These are phyloP conservation scores for Andrena bucephala DNA, from an alignment of 2,888 invertebrate genomes.

Conservation along the genomic window DNA sequence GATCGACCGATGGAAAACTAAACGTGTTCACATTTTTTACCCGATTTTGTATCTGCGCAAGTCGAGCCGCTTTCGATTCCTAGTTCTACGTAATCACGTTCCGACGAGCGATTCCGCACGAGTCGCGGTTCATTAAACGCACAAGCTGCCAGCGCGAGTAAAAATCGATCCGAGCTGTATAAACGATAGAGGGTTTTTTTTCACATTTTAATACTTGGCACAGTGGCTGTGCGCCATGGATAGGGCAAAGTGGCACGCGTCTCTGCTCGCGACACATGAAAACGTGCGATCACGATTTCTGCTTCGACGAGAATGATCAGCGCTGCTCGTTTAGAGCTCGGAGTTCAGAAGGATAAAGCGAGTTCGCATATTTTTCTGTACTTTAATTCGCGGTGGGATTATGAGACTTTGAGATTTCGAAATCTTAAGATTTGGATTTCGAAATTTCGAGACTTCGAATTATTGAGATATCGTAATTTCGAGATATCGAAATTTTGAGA, in stretches of 20 bases:
- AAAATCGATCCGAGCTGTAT: constrained; percentile 6
- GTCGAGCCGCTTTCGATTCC: background rate
- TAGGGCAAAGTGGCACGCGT: background rate
- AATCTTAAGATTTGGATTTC: too few relatives aligned
- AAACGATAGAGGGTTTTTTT: constrained; percentile 31
- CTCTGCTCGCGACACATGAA: constrained; percentile 42
- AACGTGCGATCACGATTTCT: constrained; percentile 19
- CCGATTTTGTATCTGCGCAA: constrained; percentile 42
- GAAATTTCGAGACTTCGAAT: too few relatives aligned
- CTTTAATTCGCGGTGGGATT: constrained; percentile 16
- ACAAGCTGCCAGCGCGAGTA: constrained; percentile 30
- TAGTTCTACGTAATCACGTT: background rate
- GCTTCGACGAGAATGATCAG: background rate
- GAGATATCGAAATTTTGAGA: too few relatives aligned
- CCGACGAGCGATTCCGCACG: background rate
- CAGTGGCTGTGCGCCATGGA: background rate
- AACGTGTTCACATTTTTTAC: constrained; percentile 41
- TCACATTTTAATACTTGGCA: constrained; percentile 33
- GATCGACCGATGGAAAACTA: background rate
- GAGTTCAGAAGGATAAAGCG: background rate
- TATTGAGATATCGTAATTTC: too few relatives aligned
- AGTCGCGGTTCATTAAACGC: constrained; percentile 51
- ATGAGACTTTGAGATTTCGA: background rate
- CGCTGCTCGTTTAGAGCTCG: too few relatives aligned
- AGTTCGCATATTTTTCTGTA: constrained; percentile 13